A percentile compares a stretch with the other conserved stretches of the same genome.
Conservation (phyloP, 2,888 invertebrate species). For the Lagria hirta region DNA sequence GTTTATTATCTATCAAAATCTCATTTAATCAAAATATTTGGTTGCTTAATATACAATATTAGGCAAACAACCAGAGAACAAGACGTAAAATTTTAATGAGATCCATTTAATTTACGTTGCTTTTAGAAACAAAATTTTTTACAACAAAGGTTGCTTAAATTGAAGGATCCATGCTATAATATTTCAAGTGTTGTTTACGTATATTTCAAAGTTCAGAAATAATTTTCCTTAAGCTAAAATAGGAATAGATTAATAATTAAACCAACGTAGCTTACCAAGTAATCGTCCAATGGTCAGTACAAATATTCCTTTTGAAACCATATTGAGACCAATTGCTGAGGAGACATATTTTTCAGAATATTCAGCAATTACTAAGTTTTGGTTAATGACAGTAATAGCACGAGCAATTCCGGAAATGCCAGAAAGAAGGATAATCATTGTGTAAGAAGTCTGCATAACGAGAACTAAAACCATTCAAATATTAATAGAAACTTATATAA, state of each 20-base stretch:
- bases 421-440: slow-evolving; percentile 59
- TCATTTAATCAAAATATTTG: no score
- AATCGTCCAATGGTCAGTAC: slow-evolving; percentile 67
- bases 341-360: slow-evolving; percentile 62
- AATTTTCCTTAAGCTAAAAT: neutral
- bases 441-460: slow-evolving; percentile 61
- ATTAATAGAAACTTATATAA: no score
- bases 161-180: no score
- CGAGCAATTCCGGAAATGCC: slow-evolving; percentile 69
- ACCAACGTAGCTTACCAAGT: slow-evolving; percentile 53
- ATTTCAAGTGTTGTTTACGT: no score
- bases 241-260: no score
- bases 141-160: no score
- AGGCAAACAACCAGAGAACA: no score
- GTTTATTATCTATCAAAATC: no score
- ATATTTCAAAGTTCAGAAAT: slow-evolving; percentile 1
- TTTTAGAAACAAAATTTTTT: no score
- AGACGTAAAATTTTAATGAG: no score
- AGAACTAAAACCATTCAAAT: slow-evolving; percentile 56
- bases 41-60: no score
- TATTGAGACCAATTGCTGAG: slow-evolving; percentile 70
- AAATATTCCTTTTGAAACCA: slow-evolving; percentile 70
- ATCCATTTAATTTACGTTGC: no score
- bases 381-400: slow-evolving; percentile 72
- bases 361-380: slow-evolving; percentile 70